Percentiles rank a stretch among this genome's conserved stretches.
Conservation (phyloP, 2,888 invertebrate genomes). For the Heliconius hortense region DNA sequence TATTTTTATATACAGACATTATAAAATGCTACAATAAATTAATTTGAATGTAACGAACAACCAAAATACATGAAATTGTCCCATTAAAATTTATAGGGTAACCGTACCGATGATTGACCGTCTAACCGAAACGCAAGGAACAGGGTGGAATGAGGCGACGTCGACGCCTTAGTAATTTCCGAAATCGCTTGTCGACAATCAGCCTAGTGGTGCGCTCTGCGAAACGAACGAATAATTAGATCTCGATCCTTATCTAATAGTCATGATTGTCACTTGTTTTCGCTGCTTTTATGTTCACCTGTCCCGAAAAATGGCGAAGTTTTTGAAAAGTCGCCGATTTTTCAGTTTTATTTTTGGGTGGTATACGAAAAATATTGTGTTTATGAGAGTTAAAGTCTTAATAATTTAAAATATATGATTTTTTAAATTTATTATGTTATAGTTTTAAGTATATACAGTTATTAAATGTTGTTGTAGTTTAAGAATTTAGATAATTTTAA, state of each 20-base stretch:
- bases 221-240: slow-evolving; percentile 75
- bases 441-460: background rate
- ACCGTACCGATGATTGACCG: slow-evolving; percentile 61
- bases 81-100: slow-evolving; percentile 60
- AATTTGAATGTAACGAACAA: background rate
- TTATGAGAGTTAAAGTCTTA: background rate
- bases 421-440: background rate
- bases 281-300: slow-evolving; percentile 40
- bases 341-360: background rate
- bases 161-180: slow-evolving; percentile 79
- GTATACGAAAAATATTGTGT: background rate
- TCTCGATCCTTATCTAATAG: slow-evolving; percentile 75
- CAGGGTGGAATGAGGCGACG: slow-evolving; percentile 55
- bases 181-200: slow-evolving; percentile 80
- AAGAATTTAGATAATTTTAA: background rate
- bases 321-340: background rate
- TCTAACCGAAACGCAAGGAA: slow-evolving; percentile 63
- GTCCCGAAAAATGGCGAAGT: slow-evolving; percentile 27
- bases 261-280: slow-evolving; percentile 55
- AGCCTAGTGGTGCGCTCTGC: slow-evolving; percentile 69
- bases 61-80: slow-evolving; percentile 42
- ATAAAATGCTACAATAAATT: background rate
- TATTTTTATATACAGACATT: background rate
- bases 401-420: background rate
- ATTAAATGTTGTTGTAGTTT: background rate